Conservation (phyloP, 1,140 invertebrate genomes). For the Atta colombica region DNA sequence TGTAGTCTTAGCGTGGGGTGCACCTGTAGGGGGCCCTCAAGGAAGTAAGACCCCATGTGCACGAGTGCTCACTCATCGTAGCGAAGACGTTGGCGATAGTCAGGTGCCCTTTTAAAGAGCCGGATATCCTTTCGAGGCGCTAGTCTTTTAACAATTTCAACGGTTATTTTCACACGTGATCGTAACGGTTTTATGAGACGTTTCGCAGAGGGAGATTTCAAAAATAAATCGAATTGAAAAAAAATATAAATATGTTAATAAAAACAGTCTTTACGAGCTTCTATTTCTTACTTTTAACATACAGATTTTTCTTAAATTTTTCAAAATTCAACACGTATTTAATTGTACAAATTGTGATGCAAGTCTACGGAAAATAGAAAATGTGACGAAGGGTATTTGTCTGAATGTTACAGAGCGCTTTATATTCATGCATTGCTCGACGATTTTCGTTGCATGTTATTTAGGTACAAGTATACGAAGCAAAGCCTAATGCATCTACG, state of each 20-base stretch:
- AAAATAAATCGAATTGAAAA: slow-evolving; percentile 33
- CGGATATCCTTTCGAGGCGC: slow-evolving; percentile 40
- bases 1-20: slow-evolving; percentile 40
- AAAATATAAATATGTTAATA: neutral
- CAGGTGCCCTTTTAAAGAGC: slow-evolving; percentile 73
- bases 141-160: slow-evolving; percentile 59
- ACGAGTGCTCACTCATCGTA: slow-evolving; percentile 41
- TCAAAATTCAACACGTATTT: neutral
- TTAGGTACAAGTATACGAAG: neutral
- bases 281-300: neutral
- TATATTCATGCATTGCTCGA: neutral
- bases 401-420: neutral
- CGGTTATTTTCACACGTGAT: neutral
- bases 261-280: neutral
- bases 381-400: neutral
- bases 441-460: neutral
- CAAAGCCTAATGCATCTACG: neutral
- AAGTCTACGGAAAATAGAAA: neutral
- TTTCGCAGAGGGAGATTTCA: neutral
- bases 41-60: slow-evolving; percentile 48
- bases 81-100: slow-evolving; percentile 76
- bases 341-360: neutral
- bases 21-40: slow-evolving; percentile 78
- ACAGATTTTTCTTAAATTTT: neutral
- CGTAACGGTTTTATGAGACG: neutral